These are phyloP conservation scores for Muntiacus reevesi DNA, from an alignment of 2,113 vertebrate species.

Conservation along the genomic window DNA sequence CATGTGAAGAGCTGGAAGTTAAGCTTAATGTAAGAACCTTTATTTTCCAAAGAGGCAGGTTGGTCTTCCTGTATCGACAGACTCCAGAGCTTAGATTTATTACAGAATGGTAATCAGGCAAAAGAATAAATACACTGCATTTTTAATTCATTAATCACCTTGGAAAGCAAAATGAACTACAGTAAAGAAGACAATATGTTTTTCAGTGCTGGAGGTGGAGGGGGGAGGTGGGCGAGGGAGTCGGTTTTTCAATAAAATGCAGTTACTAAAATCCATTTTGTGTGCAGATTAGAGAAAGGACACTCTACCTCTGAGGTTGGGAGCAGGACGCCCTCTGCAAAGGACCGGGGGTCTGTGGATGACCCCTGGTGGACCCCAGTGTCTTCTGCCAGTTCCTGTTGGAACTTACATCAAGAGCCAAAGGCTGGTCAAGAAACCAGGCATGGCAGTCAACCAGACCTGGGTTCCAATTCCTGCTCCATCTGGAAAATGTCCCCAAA, in stretches of 20 bases:
- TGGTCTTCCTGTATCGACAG: constrained; percentile 79
- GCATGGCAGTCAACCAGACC: background rate
- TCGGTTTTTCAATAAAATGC: constrained; percentile 64
- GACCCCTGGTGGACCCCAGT: background rate
- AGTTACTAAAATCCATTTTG: constrained; percentile 66
- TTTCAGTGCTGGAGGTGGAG: constrained; percentile 53
- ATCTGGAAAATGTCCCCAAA: background rate
- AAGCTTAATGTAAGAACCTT: constrained; percentile 77
- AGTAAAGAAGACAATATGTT: constrained; percentile 80
- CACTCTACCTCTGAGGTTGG: constrained; percentile 53
- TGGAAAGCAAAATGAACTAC: constrained; percentile 81
- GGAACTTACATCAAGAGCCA: background rate
- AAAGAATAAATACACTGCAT: constrained; percentile 83
- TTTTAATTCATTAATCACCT: constrained; percentile 85
- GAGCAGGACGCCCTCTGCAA: background rate
- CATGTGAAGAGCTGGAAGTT: constrained; percentile 69
- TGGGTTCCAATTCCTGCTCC: background rate
- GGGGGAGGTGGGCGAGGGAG: background rate
- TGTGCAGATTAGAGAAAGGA: constrained; percentile 41
- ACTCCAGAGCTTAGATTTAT: constrained; percentile 84
- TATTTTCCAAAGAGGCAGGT: constrained; percentile 77
- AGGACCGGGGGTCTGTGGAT: background rate
- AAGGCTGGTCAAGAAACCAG: background rate
- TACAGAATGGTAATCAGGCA: constrained; percentile 83
- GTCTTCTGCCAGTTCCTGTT: background rate